Percentiles rank a stretch among this genome's conserved stretches.
Conservation (phyloP, 2,113 vertebrate species). For the Tetraodon nigroviridis region DNA sequence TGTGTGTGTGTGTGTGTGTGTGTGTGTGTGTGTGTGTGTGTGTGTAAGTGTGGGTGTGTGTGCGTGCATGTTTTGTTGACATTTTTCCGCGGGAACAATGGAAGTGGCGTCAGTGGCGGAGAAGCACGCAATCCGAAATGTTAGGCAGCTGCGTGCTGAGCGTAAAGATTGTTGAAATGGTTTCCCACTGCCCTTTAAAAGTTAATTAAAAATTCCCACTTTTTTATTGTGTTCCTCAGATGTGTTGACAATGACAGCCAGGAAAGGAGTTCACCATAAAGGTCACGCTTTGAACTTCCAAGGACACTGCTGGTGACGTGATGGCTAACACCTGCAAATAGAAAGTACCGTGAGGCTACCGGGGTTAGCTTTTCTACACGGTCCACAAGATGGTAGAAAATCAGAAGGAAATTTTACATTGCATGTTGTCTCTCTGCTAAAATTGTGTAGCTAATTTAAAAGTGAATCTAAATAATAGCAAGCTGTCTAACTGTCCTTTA, state of each 20-base stretch:
- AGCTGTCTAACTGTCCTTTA: not conserved
- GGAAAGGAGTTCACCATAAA: constrained; percentile 57
- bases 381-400: not conserved
- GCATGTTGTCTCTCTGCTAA: too few species aligned
- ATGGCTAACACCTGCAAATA: constrained; percentile 16
- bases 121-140: constrained; percentile 26
- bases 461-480: not conserved
- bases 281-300: constrained; percentile 45
- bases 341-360: not conserved
- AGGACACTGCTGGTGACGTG: constrained; percentile 26
- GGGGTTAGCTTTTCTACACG: not conserved
- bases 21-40: too few species aligned
- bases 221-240: constrained; percentile 48
- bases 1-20: too few species aligned
- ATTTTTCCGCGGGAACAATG: constrained; percentile 2
- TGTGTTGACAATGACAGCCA: constrained; percentile 53
- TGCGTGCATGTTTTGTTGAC: not conserved
- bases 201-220: constrained; percentile 54
- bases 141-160: constrained; percentile 36
- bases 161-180: constrained; percentile 22
- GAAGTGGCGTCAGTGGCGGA: constrained; percentile 3
- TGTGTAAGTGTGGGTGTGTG: not conserved
- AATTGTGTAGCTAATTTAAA: not conserved
- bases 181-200: constrained; percentile 58
- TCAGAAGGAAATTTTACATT: not conserved